A percentile compares a stretch with the other conserved stretches of the same genome.
Evolutionary conservation across 1,140 invertebrate species (phyloP).

Genomic region (Psilanteris sp.): DNA sequence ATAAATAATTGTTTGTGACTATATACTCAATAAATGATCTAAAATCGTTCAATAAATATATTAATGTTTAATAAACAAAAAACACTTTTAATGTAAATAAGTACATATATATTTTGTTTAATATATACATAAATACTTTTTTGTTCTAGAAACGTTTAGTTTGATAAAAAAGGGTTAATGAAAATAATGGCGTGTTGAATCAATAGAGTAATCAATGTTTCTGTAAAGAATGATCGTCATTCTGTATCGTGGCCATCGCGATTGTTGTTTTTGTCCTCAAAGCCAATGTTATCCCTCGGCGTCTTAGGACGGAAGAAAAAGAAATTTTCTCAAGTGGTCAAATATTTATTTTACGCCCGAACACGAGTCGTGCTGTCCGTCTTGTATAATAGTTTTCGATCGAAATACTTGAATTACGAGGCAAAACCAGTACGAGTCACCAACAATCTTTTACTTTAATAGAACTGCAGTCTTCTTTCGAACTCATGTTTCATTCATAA

Average conservation of each 20-base stretch:
- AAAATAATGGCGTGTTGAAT: too few species aligned
- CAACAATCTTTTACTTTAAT: conserved; percentile 39
- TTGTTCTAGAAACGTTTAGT: too few species aligned
- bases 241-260: not conserved
- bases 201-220: conserved; percentile 8
- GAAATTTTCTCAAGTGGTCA: conserved; percentile 35
- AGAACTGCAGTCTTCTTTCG: conserved; percentile 2
- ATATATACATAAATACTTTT: too few species aligned
- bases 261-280: conserved; percentile 25
- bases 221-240: conserved; percentile 6
- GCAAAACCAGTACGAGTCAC: not conserved
- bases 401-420: conserved; percentile 29
- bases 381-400: conserved; percentile 46
- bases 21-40: too few species aligned
- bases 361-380: conserved; percentile 24
- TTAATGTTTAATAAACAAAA: too few species aligned
- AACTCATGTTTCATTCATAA: conserved; percentile 45
- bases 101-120: too few species aligned
- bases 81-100: too few species aligned
- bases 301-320: conserved; percentile 5
- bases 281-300: conserved; percentile 9
- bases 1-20: too few species aligned
- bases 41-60: too few species aligned
- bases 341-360: conserved; percentile 58
- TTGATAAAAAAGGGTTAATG: too few species aligned